phyloP scores from a whole-genome alignment of 2,797 vertebrate genomes.

The Onychomys leucogaster region DNA sequence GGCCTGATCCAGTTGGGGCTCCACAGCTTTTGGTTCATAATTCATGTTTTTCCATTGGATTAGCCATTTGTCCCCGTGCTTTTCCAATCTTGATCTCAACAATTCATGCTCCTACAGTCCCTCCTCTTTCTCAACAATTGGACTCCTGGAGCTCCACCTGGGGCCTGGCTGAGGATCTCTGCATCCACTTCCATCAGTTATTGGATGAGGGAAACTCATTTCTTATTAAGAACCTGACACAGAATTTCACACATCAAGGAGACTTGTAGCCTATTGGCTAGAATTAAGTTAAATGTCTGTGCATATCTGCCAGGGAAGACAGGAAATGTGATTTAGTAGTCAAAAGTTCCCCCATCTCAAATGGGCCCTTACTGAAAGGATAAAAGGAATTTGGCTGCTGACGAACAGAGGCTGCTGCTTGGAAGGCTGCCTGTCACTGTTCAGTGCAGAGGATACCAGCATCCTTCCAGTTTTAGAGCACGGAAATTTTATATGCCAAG shows the following conservation, averaged over 20 bases:
- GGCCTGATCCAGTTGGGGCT: too few relatives aligned
- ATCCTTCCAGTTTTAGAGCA: constrained; percentile 1
- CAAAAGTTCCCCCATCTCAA: not conserved
- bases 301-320: not conserved
- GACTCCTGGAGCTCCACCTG: too few relatives aligned
- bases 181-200: too few relatives aligned
- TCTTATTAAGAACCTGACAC: not conserved
- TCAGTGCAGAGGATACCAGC: not conserved
- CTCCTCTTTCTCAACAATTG: too few relatives aligned
- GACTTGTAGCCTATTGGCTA: not conserved
- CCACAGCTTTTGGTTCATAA: too few relatives aligned
- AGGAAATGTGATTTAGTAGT: not conserved
- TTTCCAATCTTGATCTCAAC: too few relatives aligned
- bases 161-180: too few relatives aligned
- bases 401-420: not conserved
- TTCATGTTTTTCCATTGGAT: too few relatives aligned
- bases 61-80: too few relatives aligned
- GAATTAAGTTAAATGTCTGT: not conserved
- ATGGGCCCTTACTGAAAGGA: not conserved
- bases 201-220: not conserved
- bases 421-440: not conserved
- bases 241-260: not conserved
- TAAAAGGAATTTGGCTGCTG: not conserved
- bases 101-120: too few relatives aligned
- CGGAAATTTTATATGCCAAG: not conserved